Evolutionary conservation across 2,888 invertebrate genomes (phyloP).

Genomic region (Chloroclystis v-ata): DNA sequence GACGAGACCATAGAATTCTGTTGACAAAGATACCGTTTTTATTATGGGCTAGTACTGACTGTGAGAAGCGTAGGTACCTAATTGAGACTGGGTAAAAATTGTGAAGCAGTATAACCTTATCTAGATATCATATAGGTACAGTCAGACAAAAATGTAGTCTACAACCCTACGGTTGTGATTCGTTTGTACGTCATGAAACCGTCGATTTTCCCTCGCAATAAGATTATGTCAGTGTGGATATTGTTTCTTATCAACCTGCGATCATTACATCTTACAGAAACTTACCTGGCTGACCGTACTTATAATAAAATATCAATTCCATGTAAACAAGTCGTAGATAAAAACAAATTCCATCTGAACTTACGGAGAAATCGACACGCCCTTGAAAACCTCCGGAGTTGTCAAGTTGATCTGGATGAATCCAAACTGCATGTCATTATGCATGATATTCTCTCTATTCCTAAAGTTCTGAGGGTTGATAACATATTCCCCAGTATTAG

Average conservation of each 20-base stretch:
- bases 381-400: constrained; percentile 82
- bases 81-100: too few species aligned
- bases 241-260: too few species aligned
- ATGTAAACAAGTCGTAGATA: constrained; percentile 1
- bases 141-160: too few species aligned
- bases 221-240: too few species aligned
- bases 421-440: constrained; percentile 88
- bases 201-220: too few species aligned
- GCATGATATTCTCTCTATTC: constrained; percentile 82
- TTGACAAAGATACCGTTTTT: constrained; percentile 7
- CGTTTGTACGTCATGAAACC: too few species aligned
- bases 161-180: too few species aligned
- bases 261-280: too few species aligned
- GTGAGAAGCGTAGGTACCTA: neutral
- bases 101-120: too few species aligned
- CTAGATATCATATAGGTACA: too few species aligned
- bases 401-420: constrained; percentile 93
- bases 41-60: neutral
- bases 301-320: too few species aligned
- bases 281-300: too few species aligned
- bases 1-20: constrained; percentile 91
- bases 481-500: constrained; percentile 84
- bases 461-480: constrained; percentile 86
- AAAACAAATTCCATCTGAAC: constrained; percentile 47
- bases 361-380: constrained; percentile 85